Base-by-base conservation (phyloP, 2,797 vertebrate genomes). In the Poeciliopsis paucimaculata region DNA sequence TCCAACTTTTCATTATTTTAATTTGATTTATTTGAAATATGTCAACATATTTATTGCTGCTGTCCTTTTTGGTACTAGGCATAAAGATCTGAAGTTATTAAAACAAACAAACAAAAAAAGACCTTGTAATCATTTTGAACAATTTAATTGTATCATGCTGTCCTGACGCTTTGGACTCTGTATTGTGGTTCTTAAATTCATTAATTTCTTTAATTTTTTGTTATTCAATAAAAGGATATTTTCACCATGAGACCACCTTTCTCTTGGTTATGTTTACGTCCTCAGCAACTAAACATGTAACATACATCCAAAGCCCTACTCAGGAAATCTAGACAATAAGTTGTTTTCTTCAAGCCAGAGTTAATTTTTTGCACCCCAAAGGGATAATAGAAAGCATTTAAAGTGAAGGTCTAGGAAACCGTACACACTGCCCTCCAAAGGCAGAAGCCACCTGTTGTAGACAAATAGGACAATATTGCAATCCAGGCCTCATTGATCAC, bases 161-260 rank as follows among this genome's bases (percentile, higher is more conserved):
- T n/a, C 66, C 10, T 70, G 23, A 70, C 23, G 15, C 18, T 68
- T 23, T 41, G 64, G 36, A 41, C 9, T 39, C 18, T 68, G 36
- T 68, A 23, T 41, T 26, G 41, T 36, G 31, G 2, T 36, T 8
- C 60, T 31, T 60, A 31, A 62, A 66, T 20, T 66, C 0, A 36
- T 36, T 10, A 20, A 39, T 62, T 31, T 31, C 16, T 64, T 36
- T 8, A 36, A 3, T 64, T 70, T 70, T 70, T 70, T 43, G 66
- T 43, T 70, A 43, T n/a, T 43, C 10, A 70, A 70, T 70, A 70
- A 70, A 68, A 70, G 23, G 1, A n/a, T 70, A 70, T 43, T 70
- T 43, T 43, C 11, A 70, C 39, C 5, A 70, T n/a, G 20, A 43
- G 23, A 26, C 2, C 11, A 7, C 23, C 23, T 70, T 26, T 70